Conservation (phyloP, 2,113 vertebrate genomes). For the Psammodynastes pulverulentus region DNA sequence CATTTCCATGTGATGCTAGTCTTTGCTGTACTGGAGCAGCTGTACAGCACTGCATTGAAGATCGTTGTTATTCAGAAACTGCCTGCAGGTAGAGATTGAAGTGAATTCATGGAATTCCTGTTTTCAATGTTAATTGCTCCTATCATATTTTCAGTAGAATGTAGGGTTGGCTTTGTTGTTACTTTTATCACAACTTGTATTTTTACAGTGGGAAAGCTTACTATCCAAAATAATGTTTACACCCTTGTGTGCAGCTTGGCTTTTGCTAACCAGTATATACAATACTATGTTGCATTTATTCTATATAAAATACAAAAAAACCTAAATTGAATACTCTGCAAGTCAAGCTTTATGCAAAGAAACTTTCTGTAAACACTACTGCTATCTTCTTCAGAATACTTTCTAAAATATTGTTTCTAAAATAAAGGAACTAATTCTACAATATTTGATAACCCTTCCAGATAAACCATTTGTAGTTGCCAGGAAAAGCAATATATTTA, state of each 20-base stretch:
- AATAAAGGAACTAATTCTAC: not conserved
- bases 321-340: not conserved
- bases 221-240: not conserved
- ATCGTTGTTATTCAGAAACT: not conserved
- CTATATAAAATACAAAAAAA: not conserved
- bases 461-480: not conserved
- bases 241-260: not conserved
- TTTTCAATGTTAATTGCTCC: not conserved
- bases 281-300: not conserved
- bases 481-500: not conserved
- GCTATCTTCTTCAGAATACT: not conserved
- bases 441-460: not conserved
- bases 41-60: not conserved
- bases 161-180: not conserved
- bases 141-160: not conserved
- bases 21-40: not conserved
- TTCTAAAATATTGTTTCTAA: not conserved
- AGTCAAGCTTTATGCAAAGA: not conserved
- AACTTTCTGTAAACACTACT: not conserved
- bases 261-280: not conserved
- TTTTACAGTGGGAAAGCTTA: not conserved
- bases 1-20: not conserved
- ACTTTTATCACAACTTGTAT: not conserved
- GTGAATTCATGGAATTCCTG: not conserved
- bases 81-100: not conserved